A percentile compares a stretch with the other conserved stretches of the same genome.
Evolutionary conservation across 2,797 vertebrate genomes (phyloP).

Genomic region (Ataeniobius toweri): DNA sequence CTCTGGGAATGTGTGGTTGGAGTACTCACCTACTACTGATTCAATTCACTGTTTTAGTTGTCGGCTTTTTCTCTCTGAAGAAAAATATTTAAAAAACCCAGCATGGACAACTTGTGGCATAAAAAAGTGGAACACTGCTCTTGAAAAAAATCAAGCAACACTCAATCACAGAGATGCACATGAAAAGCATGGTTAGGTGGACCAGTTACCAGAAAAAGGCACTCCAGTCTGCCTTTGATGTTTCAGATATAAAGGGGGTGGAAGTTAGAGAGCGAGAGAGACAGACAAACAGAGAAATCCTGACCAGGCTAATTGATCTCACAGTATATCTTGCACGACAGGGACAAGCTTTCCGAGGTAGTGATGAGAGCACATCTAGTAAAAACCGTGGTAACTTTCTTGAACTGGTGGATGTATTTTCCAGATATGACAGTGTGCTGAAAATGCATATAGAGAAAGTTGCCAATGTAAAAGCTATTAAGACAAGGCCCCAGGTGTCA

Average conservation of each 20-base stretch:
- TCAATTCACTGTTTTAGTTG: no score
- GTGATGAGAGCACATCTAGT: not conserved
- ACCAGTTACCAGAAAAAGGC: not conserved
- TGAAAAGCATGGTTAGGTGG: not conserved
- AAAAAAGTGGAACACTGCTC: constrained; percentile 3
- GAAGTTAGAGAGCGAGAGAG: no score
- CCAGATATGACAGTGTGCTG: no score
- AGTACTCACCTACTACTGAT: not conserved
- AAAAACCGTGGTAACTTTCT: no score
- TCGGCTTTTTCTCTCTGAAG: no score
- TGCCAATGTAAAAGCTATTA: no score
- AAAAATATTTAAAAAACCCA: not conserved
- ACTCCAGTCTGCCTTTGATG: not conserved
- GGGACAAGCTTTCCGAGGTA: no score
- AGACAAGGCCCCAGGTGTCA: not conserved
- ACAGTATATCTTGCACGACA: no score
- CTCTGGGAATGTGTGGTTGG: constrained; percentile 6
- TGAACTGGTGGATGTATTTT: no score
- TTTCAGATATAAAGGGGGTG: not conserved
- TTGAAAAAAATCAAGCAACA: not conserved
- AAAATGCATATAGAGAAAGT: no score
- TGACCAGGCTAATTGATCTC: not conserved
- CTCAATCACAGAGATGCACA: not conserved
- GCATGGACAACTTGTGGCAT: not conserved
- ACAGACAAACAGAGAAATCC: not conserved